phyloP scores from a whole-genome alignment of 2,113 vertebrate species.

The Tichodroma muraria region DNA sequence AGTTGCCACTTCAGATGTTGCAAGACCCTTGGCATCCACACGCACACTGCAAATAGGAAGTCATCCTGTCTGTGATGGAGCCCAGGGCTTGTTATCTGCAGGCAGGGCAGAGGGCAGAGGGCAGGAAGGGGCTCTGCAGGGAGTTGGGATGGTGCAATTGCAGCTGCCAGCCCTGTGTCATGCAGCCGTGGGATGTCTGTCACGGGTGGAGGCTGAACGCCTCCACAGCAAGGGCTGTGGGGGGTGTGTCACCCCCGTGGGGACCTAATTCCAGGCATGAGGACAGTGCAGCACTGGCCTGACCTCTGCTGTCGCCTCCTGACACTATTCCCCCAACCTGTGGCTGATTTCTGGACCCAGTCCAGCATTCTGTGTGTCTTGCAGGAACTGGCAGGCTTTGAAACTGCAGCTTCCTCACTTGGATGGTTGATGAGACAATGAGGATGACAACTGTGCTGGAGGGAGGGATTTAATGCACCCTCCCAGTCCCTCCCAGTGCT shows the following conservation, averaged over 20 bases:
- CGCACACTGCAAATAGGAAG: background rate
- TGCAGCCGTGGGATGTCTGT: rapidly evolving
- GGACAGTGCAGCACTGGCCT: background rate
- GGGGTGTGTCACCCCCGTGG: rapidly evolving
- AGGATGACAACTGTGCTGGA: background rate
- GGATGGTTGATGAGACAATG: background rate
- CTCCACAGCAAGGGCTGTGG: background rate
- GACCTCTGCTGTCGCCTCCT: background rate
- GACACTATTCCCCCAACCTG: background rate
- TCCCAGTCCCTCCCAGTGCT: background rate
- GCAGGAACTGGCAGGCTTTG: background rate
- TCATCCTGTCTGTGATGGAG: rapidly evolving
- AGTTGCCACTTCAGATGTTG: background rate
- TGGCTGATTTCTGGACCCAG: background rate
- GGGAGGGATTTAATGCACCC: background rate
- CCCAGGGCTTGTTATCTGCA: background rate
- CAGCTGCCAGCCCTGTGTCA: background rate
- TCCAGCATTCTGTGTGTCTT: background rate
- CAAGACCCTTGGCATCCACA: background rate
- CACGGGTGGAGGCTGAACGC: background rate
- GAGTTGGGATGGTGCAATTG: rapidly evolving
- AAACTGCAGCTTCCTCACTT: background rate
- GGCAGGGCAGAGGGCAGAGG: background rate
- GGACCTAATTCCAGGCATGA: background rate
- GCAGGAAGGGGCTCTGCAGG: background rate